Evolutionary conservation across 2,797 vertebrate genomes (phyloP), one percentile per base, ranked within the genome.

Genomic region (Crocidura indochinensis): DNA sequence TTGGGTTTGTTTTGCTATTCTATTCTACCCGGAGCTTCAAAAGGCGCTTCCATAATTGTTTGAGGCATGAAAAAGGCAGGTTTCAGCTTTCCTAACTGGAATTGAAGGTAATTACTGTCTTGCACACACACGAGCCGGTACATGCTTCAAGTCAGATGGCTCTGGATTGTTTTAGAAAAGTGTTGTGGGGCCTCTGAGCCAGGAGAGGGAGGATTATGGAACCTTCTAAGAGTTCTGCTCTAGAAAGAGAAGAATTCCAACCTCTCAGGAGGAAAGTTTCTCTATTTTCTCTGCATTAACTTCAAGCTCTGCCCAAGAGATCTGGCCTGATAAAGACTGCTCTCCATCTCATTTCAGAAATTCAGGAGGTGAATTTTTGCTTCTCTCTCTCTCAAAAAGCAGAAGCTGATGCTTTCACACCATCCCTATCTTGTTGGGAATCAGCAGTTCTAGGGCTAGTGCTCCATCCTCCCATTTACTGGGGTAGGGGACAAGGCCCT

Each of bases 1-100:
- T 95, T 94, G 88, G 96, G 95, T 93, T 97, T 96, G 93, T 95
- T 97, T 98, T 96, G 94, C 92, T 95, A 96, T 96, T 91, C 88
- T 91, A 78, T 95, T 97, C 96, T 95, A 96, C 93, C 74, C 96
- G 46, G 38, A 95, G 94, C 92, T 97, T 97, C 97, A 97, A 95
- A 94, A 96, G 94, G 94, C 91, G 91, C 92, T 97, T 96, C 79
- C 17, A 67, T 95, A 95, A 96, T 95, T 91, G 93, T 86, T 85
- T 91, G 83, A 93, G 94, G 93, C 91, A 96, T 94, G 96, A 91
- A 95, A 93, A 96, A 96, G 78, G 93, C 82, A 96, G 92, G 92
- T 67, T 94, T 81, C 97, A 94, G 92, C 92, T 96, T 97, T 97
- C 97, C 80, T 95, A 95, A 96, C 96, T 96, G 96, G 95, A 97